phyloP scores from a whole-genome alignment of 1,140 invertebrate species.

The Rhopalosiphum padi region DNA sequence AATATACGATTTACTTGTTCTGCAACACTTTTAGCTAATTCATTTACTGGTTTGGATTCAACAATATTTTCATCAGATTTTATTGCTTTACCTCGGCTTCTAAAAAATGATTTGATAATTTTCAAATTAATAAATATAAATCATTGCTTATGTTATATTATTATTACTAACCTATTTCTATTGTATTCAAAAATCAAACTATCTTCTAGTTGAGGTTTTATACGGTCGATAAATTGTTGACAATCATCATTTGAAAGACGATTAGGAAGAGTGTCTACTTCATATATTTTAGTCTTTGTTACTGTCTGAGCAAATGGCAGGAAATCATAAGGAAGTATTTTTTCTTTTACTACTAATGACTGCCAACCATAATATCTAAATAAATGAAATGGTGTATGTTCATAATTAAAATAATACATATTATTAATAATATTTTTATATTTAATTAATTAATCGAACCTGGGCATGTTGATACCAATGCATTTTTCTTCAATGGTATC shows the following conservation, averaged over 20 bases:
- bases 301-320: conserved; percentile 73
- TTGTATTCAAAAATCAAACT: conserved; percentile 57
- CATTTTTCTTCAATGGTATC: conserved; percentile 57
- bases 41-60: conserved; percentile 64
- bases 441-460: background rate
- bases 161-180: conserved; percentile 48
- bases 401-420: background rate
- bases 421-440: background rate
- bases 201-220: conserved; percentile 59
- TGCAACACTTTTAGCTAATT: conserved; percentile 66
- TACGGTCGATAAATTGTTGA: conserved; percentile 47
- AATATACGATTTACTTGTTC: conserved; percentile 76
- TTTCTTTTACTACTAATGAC: conserved; percentile 70
- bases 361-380: conserved; percentile 80
- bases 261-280: conserved; percentile 66
- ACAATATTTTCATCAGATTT: conserved; percentile 62
- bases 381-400: conserved; percentile 71
- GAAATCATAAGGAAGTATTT: conserved; percentile 71
- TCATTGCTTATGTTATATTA: background rate
- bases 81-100: background rate
- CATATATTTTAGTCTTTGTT: conserved; percentile 73
- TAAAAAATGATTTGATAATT: conserved; percentile 10
- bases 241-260: conserved; percentile 55
- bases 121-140: background rate
- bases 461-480: conserved; percentile 57